Conservation (phyloP, 1,140 invertebrate species). For the Orchestia grillus region DNA sequence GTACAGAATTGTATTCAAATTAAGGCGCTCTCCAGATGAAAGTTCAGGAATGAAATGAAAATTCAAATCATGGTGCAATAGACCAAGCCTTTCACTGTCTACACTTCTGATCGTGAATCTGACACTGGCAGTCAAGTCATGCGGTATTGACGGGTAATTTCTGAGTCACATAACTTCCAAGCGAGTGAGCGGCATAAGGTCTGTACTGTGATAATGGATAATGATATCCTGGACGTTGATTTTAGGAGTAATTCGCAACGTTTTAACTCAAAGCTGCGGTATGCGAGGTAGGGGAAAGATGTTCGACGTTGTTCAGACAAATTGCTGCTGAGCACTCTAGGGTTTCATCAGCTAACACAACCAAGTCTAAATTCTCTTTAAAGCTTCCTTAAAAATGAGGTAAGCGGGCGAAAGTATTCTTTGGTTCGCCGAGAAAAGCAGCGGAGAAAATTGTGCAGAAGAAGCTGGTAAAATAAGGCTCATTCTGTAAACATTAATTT, state of each 20-base stretch:
- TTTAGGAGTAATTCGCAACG: neutral
- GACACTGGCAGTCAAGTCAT: neutral
- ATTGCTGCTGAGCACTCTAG: neutral
- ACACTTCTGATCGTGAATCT: neutral
- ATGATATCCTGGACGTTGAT: neutral
- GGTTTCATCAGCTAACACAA: neutral
- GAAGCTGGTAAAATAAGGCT: slow-evolving; percentile 27
- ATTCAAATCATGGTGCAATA: neutral
- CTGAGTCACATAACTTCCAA: neutral
- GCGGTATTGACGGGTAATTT: neutral
- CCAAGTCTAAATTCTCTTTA: slow-evolving; percentile 35
- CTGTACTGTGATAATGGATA: neutral
- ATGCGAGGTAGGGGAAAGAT: neutral
- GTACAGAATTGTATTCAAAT: slow-evolving; percentile 34
- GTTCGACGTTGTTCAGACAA: neutral
- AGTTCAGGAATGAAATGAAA: neutral
- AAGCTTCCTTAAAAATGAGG: neutral
- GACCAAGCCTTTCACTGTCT: neutral
- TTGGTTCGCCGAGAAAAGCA: slow-evolving; percentile 35
- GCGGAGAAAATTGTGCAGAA: slow-evolving; percentile 14
- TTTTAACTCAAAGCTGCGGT: neutral
- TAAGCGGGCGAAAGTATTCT: neutral
- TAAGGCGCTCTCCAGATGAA: neutral
- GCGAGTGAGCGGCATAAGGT: neutral
- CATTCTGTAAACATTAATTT: slow-evolving; percentile 57